Conservation (phyloP, 2,888 invertebrate genomes). For the Formica aserva region DNA sequence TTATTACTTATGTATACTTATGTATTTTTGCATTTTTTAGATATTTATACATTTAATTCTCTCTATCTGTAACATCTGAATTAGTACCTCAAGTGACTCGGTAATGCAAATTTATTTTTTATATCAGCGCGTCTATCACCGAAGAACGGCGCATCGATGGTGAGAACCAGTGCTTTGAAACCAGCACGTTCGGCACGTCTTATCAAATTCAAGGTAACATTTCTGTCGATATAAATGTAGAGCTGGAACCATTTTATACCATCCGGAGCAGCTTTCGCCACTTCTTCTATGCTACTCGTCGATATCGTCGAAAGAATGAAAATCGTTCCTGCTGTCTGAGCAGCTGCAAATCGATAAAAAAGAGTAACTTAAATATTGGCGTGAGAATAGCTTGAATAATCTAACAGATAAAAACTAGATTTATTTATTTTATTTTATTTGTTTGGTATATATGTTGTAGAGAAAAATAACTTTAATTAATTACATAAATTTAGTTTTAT, state of each 20-base stretch:
- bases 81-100: constrained; percentile 90
- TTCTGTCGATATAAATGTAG: constrained; percentile 94
- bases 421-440: background rate
- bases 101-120: constrained; percentile 93
- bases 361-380: background rate
- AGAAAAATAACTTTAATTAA: background rate
- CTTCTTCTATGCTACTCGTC: constrained; percentile 95
- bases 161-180: constrained; percentile 95
- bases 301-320: constrained; percentile 95
- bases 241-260: constrained; percentile 96
- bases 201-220: constrained; percentile 91
- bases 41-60: background rate
- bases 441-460: background rate
- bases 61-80: background rate
- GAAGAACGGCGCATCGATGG: constrained; percentile 95
- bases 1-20: background rate
- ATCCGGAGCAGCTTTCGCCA: constrained; percentile 91
- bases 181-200: constrained; percentile 92
- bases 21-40: background rate
- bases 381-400: background rate
- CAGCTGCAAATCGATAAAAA: constrained; percentile 88
- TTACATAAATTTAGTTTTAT: background rate
- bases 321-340: constrained; percentile 91
- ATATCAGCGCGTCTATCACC: constrained; percentile 94
- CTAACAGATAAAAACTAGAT: background rate